Conservation (phyloP, 2,888 invertebrate species). For the Leptogaster cylindrica region DNA sequence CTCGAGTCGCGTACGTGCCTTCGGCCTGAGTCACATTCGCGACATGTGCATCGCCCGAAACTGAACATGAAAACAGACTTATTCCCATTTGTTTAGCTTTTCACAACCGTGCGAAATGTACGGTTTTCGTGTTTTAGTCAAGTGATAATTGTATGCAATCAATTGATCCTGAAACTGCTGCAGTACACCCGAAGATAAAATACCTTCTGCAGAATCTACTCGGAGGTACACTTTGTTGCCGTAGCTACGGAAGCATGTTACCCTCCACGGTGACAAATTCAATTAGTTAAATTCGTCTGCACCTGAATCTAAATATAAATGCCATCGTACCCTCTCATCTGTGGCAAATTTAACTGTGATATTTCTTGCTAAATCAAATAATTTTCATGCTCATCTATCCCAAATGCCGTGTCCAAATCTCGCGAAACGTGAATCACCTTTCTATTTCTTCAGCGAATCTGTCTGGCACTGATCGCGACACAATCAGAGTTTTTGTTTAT, state of each 20-base stretch:
- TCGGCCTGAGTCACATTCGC: too few relatives aligned
- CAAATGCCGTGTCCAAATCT: constrained; percentile 5
- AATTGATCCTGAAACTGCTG: constrained; percentile 11
- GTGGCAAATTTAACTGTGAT: not conserved
- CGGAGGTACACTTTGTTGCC: not conserved
- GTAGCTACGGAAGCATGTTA: not conserved
- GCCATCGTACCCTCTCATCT: not conserved
- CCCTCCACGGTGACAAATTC: not conserved
- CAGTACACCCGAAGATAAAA: not conserved
- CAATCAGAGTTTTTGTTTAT: constrained; percentile 20
- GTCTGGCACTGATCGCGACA: constrained; percentile 1
- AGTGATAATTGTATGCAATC: constrained; percentile 26
- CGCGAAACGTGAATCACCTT: constrained; percentile 32
- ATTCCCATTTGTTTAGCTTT: not conserved
- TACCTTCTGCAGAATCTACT: not conserved
- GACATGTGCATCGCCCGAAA: too few relatives aligned
- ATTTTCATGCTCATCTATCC: not conserved
- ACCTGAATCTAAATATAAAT: constrained; percentile 18
- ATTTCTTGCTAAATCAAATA: constrained; percentile 12
- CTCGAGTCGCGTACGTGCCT: too few relatives aligned
- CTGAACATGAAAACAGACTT: constrained; percentile 2
- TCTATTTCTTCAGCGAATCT: constrained; percentile 27
- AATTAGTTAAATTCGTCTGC: not conserved
- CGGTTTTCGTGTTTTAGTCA: constrained; percentile 20
- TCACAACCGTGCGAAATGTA: constrained; percentile 7